Percentiles rank a stretch among this genome's conserved stretches.
phyloP scores from a whole-genome alignment of 2,888 invertebrate species.

The Apamea anceps region DNA sequence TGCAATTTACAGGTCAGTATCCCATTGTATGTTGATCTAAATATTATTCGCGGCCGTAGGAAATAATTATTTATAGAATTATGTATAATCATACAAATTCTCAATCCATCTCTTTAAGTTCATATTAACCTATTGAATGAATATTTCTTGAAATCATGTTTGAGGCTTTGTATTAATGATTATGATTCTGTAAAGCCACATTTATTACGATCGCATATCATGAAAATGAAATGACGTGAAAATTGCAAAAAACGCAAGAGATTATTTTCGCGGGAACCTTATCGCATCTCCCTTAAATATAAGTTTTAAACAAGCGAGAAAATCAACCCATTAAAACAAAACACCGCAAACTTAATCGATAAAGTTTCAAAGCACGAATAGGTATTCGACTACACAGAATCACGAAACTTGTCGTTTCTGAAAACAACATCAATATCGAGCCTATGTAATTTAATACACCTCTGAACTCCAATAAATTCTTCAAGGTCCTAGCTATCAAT shows the following conservation, averaged over 20 bases:
- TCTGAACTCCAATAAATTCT: slow-evolving; percentile 40
- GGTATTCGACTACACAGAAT: slow-evolving; percentile 36
- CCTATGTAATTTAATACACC: slow-evolving; percentile 45
- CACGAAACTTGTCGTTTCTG: slow-evolving; percentile 30
- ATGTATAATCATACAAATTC: no score
- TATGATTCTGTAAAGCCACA: no score
- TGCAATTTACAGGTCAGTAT: no score
- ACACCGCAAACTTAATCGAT: slow-evolving; percentile 15
- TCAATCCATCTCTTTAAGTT: no score
- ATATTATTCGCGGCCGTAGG: no score
- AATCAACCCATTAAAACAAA: slow-evolving; percentile 3
- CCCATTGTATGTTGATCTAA: no score
- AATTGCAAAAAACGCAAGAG: not conserved
- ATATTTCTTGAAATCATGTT: no score
- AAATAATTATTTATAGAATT: no score
- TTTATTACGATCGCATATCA: no score
- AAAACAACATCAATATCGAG: slow-evolving; percentile 12
- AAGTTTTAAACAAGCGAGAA: not conserved
- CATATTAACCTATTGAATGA: no score
- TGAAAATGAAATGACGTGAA: not conserved
- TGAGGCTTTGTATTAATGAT: no score
- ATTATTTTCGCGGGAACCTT: not conserved
- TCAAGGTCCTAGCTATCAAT: slow-evolving; percentile 60
- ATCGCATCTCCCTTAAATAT: not conserved
- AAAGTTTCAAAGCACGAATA: slow-evolving; percentile 20